Evolutionary conservation across 2,888 invertebrate species (phyloP).

Genomic region (Lomographa bimaculata): DNA sequence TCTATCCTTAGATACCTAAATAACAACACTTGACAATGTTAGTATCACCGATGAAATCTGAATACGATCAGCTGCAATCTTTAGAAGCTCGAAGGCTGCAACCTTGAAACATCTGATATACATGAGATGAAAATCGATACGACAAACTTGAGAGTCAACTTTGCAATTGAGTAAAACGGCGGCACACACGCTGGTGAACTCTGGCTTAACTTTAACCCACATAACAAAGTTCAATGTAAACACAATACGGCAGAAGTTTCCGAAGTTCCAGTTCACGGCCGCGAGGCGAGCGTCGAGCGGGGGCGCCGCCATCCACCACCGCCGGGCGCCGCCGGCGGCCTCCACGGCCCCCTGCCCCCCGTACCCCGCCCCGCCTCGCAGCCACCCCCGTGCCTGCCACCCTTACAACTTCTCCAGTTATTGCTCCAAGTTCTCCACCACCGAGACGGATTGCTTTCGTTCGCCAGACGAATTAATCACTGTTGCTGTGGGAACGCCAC

Average conservation of each 20-base stretch:
- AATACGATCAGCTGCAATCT: slow-evolving; percentile 51
- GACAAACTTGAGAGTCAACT: slow-evolving; percentile 76
- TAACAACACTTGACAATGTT: no score
- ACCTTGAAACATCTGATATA: slow-evolving; percentile 80
- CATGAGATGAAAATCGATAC: slow-evolving; percentile 81
- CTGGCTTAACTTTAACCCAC: slow-evolving; percentile 83
- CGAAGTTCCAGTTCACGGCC: slow-evolving; percentile 81
- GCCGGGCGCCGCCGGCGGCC: slow-evolving; percentile 31
- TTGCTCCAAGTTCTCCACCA: slow-evolving; percentile 29
- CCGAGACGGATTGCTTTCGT: slow-evolving; percentile 35
- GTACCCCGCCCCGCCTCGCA: slow-evolving; percentile 32
- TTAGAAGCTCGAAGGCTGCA: no score
- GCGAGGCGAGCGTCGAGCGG: slow-evolving; percentile 58
- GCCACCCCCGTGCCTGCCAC: slow-evolving; percentile 19
- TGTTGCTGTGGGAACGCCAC: slow-evolving; percentile 10
- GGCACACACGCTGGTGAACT: slow-evolving; percentile 79
- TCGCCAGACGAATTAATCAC: slow-evolving; percentile 32
- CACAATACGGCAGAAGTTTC: slow-evolving; percentile 81
- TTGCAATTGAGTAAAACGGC: slow-evolving; percentile 73
- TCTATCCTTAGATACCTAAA: no score
- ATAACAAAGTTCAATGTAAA: slow-evolving; percentile 84
- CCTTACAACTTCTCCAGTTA: slow-evolving; percentile 29
- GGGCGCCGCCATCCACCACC: slow-evolving; percentile 38
- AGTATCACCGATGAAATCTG: not conserved
- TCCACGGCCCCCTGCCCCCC: slow-evolving; percentile 32